These are phyloP conservation scores for Botrylloides violaceus DNA, from an alignment of 23 tunicate species.

Conservation along the genomic window DNA sequence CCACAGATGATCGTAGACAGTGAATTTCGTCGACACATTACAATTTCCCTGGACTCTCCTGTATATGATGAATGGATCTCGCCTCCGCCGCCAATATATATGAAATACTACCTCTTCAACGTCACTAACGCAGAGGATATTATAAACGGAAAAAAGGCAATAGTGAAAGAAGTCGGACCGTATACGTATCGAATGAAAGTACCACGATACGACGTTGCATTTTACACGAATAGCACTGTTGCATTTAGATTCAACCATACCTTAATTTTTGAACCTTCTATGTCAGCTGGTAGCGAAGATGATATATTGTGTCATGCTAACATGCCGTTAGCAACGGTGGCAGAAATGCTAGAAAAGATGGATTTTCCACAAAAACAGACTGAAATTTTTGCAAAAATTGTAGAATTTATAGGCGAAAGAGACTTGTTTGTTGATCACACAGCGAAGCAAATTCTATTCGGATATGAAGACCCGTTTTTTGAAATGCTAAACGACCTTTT, in stretches of 20 bases:
- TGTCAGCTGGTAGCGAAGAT: constrained; percentile 15
- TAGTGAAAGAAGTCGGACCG: constrained; percentile 63
- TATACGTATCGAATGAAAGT: constrained; percentile 41
- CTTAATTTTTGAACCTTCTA: constrained; percentile 28
- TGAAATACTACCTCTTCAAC: constrained; percentile 87
- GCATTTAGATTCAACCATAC: constrained; percentile 77
- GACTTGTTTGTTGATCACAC: constrained; percentile 60
- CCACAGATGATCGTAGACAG: constrained; percentile 2
- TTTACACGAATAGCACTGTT: constrained; percentile 72
- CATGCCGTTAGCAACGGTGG: constrained; percentile 45
- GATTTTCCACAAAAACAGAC: neutral
- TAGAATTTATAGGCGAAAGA: constrained; percentile 7
- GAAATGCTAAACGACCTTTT: constrained; percentile 33
- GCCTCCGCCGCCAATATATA: constrained; percentile 82
- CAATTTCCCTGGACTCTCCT: constrained; percentile 67
- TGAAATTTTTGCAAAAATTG: neutral
- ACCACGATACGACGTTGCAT: constrained; percentile 60
- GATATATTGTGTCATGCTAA: constrained; percentile 38
- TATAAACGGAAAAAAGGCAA: constrained; percentile 57
- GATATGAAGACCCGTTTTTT: constrained; percentile 70
- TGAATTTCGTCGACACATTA: constrained; percentile 28
- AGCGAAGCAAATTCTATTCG: constrained; percentile 57
- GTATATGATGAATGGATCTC: constrained; percentile 60
- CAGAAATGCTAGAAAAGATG: constrained; percentile 14
- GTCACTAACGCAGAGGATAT: constrained; percentile 61